These are phyloP conservation scores for Podarcis siculus DNA, from an alignment of 2,797 vertebrate genomes.

Conservation along the genomic window DNA sequence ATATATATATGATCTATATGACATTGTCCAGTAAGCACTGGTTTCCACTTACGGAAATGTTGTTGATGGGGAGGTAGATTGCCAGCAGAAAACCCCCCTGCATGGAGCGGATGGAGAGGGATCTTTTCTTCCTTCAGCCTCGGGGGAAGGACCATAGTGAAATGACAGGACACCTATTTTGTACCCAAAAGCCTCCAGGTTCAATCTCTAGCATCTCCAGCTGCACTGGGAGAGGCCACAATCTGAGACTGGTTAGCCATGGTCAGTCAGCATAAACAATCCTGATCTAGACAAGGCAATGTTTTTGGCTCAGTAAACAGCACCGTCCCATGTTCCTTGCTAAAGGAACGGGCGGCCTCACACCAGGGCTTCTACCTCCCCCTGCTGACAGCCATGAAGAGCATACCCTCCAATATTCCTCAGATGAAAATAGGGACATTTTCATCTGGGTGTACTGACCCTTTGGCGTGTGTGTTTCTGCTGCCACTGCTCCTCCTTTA, in stretches of 20 bases:
- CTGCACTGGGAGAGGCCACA: too few species aligned
- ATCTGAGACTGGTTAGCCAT: too few species aligned
- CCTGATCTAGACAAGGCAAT: too few species aligned
- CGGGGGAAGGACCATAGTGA: rapidly evolving
- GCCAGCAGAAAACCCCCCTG: too few species aligned
- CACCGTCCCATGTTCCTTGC: not conserved
- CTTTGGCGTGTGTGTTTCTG: too few species aligned
- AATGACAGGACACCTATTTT: too few species aligned
- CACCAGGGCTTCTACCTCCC: not conserved
- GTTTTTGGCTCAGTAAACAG: too few species aligned
- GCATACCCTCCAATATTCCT: too few species aligned
- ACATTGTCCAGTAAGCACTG: not conserved
- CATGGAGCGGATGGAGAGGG: not conserved
- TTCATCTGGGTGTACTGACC: not conserved
- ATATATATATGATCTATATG: not conserved
- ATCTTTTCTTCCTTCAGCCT: not conserved
- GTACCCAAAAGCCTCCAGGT: too few species aligned
- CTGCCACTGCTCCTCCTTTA: too few species aligned
- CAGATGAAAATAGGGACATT: not conserved
- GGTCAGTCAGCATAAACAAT: too few species aligned
- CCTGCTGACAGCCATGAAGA: not conserved
- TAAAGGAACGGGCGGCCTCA: not conserved
- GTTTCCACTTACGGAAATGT: not conserved
- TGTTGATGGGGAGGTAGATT: not conserved
- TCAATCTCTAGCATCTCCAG: too few species aligned